Base-by-base conservation (phyloP, 2,888 invertebrate species). In the Stenurella melanura region DNA sequence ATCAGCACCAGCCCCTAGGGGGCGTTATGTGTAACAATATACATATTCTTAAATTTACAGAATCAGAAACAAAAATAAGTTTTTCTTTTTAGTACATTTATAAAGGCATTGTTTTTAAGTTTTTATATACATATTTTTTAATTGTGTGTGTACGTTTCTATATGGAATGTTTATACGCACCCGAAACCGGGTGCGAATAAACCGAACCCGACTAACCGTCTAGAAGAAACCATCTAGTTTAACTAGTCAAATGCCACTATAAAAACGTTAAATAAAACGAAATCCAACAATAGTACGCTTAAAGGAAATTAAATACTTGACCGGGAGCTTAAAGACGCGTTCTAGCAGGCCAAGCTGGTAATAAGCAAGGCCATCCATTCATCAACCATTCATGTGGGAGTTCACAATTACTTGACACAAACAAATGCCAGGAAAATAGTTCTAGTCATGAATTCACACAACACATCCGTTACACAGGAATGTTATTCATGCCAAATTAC, bases 291-390 rank as follows among this genome's bases (percentile, higher is more conserved):
- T 61, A 30, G 61, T 30, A n/a, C 42, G 64, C 38, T 42, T 64
- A 64, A 64, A 26, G 26, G n/a, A 30, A 64, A 64, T 42, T 42
- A 64, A 64, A 42, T 34, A 38, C 17, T 6, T 34, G 64, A 30
- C 64, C 64, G 19, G 64, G 17, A 64, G 38, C 64, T 18, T 42
- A 64, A 64, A 64, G 64, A 64, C 64, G 30, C 38, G 19, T 42
- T 18, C 42, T 42, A 64, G 64, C 64, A 64, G 42, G 38, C 64
- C 64, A 42, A 19, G 34, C 17, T 64, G 64, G 30, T 30, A 58
- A 71, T 54, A 54, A 72, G 68, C 74, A 74, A 74, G 74, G 74
- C 63, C 74, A 74, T 74, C 56, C 74, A 74, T 74, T 60, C 74
- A 74, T 74, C 74, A 74, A 73, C 73, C 58, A 42, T 58, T 73